Conservation (phyloP, 92 coral and sea anemone species). For the Zoanthus sansibaricus region DNA sequence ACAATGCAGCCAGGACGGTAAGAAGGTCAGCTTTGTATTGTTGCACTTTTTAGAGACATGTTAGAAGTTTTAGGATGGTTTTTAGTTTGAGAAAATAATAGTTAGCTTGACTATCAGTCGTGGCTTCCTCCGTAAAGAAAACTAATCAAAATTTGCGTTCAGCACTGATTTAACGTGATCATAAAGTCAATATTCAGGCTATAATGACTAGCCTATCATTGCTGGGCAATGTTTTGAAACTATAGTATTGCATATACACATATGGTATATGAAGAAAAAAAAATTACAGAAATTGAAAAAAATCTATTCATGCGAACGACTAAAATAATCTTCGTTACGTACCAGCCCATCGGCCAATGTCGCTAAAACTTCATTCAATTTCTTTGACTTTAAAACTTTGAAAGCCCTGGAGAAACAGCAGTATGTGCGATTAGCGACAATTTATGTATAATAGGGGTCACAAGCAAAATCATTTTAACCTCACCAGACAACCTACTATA, state of each 20-base stretch:
- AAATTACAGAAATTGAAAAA: no score
- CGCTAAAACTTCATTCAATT: constrained; percentile 80
- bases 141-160: no score
- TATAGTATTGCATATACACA: no score
- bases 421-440: neutral
- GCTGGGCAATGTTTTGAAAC: neutral
- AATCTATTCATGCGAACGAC: neutral
- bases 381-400: constrained; percentile 91
- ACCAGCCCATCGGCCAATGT: constrained; percentile 95
- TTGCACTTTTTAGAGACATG: no score
- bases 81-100: no score
- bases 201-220: neutral
- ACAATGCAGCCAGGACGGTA: no score
- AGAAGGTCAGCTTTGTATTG: no score
- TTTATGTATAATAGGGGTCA: neutral
- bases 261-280: no score
- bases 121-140: no score
- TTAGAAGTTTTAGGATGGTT: no score
- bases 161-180: neutral
- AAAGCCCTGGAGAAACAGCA: constrained; percentile 65
- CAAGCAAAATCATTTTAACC: neutral
- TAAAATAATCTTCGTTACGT: constrained; percentile 26
- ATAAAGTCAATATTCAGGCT: neutral
- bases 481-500: no score
- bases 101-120: no score